Base-by-base conservation (phyloP, 1,140 invertebrate genomes). In the Penaeus indicus region DNA sequence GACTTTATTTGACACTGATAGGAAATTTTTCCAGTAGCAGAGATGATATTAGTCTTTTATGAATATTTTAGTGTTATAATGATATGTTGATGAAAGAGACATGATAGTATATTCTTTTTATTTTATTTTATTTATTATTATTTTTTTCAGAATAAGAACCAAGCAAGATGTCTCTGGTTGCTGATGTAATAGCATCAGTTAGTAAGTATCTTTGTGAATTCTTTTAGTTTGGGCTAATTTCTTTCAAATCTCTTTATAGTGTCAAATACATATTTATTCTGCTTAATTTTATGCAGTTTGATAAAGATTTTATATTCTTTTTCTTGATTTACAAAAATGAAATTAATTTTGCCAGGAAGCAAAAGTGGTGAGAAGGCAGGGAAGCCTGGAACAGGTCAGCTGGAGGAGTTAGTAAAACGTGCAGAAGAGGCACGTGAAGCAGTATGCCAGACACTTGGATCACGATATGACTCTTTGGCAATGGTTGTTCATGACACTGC, bases 391-490 rank as follows among this genome's bases (percentile, higher is more conserved):
- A 38, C 64, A 16, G 81, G 81, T 25, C 80, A 86, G 63, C 32
- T 86, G 54, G 89, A 82, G 47, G 84, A 86, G 63, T n/a, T 90
- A n/a, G 85, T 84, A 62, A 86, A 82, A 60, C 67, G 75, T 42
- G 89, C 89, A 78, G 89, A 77, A 64, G 89, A 90, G 80, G 89
- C 84, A 27, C 85, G 77, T 3, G 47, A 83, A 18, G 89, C 79
- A 64, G 84, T 86, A 7, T 67, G 81, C 32, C 84, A 90, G 32
- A 85, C 84, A 11, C 62, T 90, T 42, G 67, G 85, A 11, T 82
- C 84, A 13, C 89, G 77, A n/a, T 90, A 90, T 75, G 60, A n/a
- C 8, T 75, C 81, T 22, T 72, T 90, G 67, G 54, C 83, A 32
- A 75, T 72, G 5, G 84, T 79, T 27, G 38, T 90, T 32, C 69